Conservation (phyloP, 1,140 invertebrate genomes). For the Theocolax elegans region DNA sequence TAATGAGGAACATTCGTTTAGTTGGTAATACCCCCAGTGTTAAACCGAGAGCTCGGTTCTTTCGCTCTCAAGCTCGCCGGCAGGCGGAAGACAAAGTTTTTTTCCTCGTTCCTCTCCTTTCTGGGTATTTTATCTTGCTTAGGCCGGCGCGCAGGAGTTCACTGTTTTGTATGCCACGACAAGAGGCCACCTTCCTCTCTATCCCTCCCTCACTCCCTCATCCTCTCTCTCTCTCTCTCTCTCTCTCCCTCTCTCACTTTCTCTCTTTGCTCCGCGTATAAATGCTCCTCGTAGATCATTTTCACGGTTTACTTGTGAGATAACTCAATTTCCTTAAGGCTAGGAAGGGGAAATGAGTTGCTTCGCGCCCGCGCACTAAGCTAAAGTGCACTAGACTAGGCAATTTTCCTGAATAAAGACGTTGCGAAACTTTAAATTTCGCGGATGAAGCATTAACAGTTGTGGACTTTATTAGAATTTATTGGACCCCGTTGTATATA, state of each 20-base stretch:
- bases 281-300: constrained; percentile 45
- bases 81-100: constrained; percentile 48
- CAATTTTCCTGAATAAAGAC: constrained; percentile 31
- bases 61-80: not conserved
- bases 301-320: constrained; percentile 42
- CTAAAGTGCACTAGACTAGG: constrained; percentile 32
- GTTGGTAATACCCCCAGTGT: constrained; percentile 45
- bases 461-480: constrained; percentile 32
- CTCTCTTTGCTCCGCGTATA: constrained; percentile 14
- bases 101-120: constrained; percentile 23
- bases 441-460: constrained; percentile 26
- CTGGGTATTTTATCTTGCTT: constrained; percentile 55
- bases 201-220: no score
- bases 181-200: no score
- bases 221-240: not conserved
- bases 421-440: constrained; percentile 28
- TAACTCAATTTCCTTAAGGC: constrained; percentile 39
- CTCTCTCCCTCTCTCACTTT: not conserved
- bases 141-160: constrained; percentile 38
- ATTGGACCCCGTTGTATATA: not conserved
- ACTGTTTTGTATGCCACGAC: constrained; percentile 49
- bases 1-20: constrained; percentile 57
- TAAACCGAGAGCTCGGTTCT: constrained; percentile 41
- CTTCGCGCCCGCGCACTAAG: constrained; percentile 8
- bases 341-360: constrained; percentile 16